phyloP scores from a whole-genome alignment of 1,140 invertebrate species.

The Asobara japonica region DNA sequence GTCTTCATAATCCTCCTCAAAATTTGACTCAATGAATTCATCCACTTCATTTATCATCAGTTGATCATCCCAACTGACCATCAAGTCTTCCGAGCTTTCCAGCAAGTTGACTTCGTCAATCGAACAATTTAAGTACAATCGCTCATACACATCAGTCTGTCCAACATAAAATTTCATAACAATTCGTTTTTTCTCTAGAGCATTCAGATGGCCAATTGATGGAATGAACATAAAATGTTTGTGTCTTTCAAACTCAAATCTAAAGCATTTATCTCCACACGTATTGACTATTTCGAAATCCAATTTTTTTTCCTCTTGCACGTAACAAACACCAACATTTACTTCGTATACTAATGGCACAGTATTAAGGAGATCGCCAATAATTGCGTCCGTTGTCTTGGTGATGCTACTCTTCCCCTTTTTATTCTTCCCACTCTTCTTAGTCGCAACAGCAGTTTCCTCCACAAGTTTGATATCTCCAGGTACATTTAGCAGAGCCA shows the following conservation, averaged over 20 bases:
- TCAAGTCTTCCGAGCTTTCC: not conserved
- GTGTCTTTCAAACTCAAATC: conserved; percentile 51
- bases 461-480: not conserved
- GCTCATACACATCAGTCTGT: conserved; percentile 30
- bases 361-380: not conserved
- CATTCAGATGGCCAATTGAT: conserved; percentile 48
- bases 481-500: conserved; percentile 36
- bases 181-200: conserved; percentile 43
- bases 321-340: conserved; percentile 48
- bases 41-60: conserved; percentile 35
- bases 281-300: conserved; percentile 52
- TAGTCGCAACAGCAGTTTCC: not conserved
- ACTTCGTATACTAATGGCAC: conserved; percentile 41
- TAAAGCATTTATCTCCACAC: conserved; percentile 41
- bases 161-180: conserved; percentile 45
- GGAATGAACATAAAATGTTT: conserved; percentile 47
- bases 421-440: not conserved
- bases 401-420: not conserved
- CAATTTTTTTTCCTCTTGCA: conserved; percentile 46
- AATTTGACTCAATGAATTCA: not conserved
- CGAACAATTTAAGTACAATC: conserved; percentile 38
- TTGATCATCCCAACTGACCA: conserved; percentile 39
- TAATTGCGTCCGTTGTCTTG: not conserved
- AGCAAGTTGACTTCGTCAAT: conserved; percentile 38
- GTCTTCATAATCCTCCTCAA: not conserved